A percentile compares a stretch with the other conserved stretches of the same genome.
Evolutionary conservation across 1,140 invertebrate species (phyloP).

Genomic region (Nebria ingens): DNA sequence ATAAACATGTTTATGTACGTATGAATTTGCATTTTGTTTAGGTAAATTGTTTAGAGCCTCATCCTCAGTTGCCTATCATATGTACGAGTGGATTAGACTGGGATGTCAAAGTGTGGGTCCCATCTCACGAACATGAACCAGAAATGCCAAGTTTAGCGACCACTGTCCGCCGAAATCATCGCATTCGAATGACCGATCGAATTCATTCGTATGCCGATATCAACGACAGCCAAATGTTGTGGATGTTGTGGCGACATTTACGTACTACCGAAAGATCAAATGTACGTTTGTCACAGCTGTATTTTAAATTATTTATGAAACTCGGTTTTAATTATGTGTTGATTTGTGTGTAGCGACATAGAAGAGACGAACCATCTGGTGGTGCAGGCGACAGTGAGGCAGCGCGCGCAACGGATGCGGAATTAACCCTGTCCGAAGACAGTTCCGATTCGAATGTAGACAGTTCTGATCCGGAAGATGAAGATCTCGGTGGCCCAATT

Average conservation of each 20-base stretch:
- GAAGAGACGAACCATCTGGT: neutral
- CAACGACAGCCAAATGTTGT: conserved; percentile 24
- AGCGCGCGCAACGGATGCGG: neutral
- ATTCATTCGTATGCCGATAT: conserved; percentile 15
- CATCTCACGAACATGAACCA: conserved; percentile 45
- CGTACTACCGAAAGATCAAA: neutral
- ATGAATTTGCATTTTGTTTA: conserved; percentile 31
- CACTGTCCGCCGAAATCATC: conserved; percentile 16
- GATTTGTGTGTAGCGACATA: neutral
- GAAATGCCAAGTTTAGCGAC: conserved; percentile 21
- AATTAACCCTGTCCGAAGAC: neutral
- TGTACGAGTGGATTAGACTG: conserved; percentile 86
- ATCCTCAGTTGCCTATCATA: conserved; percentile 76
- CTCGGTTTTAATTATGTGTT: neutral
- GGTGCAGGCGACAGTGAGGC: neutral
- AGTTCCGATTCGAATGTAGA: neutral
- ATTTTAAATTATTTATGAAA: neutral
- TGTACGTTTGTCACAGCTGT: neutral
- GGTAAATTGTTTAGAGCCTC: conserved; percentile 88
- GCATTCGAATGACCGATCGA: conserved; percentile 14
- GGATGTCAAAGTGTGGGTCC: conserved; percentile 90
- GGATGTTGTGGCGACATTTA: conserved; percentile 30
- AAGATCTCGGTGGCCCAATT: neutral
- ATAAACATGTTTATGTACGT: neutral
- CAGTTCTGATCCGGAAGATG: neutral